Conservation (phyloP, 1,140 invertebrate species). For the Diploscapter pachys region DNA sequence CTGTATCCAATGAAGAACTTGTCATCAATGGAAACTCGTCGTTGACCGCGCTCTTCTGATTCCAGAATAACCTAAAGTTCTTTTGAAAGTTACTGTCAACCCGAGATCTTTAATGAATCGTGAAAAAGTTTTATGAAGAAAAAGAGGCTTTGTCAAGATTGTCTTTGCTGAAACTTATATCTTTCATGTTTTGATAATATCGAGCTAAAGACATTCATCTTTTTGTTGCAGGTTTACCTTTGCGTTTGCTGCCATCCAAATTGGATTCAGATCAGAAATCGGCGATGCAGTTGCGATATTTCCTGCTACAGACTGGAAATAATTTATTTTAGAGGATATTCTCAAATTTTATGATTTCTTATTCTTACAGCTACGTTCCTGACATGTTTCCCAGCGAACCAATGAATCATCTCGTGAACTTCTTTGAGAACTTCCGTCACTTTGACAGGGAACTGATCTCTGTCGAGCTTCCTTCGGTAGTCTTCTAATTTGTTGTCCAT, state of each 20-base stretch:
- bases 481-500: conserved; percentile 64
- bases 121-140: no score
- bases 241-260: conserved; percentile 74
- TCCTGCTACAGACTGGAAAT: conserved; percentile 73
- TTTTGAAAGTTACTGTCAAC: no score
- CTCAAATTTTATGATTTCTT: no score
- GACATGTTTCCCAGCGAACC: conserved; percentile 91
- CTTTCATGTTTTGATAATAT: no score
- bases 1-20: conserved; percentile 84
- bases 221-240: conserved; percentile 63
- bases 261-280: conserved; percentile 89
- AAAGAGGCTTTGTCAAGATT: no score
- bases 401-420: conserved; percentile 75
- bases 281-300: conserved; percentile 92
- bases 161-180: no score
- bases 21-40: conserved; percentile 73
- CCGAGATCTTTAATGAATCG: no score
- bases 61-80: conserved; percentile 60
- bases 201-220: conserved; percentile 28
- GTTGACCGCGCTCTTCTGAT: conserved; percentile 63
- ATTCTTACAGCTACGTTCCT: conserved; percentile 73
- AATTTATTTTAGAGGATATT: conserved; percentile 10
- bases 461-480: conserved; percentile 6
- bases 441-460: conserved; percentile 36
- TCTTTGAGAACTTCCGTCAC: conserved; percentile 42